A percentile compares a stretch with the other conserved stretches of the same genome.
Evolutionary conservation across 2,888 invertebrate genomes (phyloP).

Genomic region (Thereva nobilitata): DNA sequence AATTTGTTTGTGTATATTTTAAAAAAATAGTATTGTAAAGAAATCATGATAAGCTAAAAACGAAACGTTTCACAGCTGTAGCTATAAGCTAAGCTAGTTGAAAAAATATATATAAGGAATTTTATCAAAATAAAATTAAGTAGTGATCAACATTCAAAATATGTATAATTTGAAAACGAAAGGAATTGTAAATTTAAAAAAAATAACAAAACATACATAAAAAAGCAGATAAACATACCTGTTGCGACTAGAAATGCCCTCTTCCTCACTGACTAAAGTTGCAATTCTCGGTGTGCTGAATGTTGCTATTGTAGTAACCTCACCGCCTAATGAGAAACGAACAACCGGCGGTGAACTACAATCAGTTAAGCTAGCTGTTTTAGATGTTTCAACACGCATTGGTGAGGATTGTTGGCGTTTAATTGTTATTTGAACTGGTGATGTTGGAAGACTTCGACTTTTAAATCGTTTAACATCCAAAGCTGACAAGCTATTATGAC

Average conservation of each 20-base stretch:
- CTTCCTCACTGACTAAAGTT: slow-evolving; percentile 39
- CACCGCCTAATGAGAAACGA: slow-evolving; percentile 44
- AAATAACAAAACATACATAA: neutral
- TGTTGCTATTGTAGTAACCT: slow-evolving; percentile 42
- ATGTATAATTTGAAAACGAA: neutral
- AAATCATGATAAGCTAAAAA: slow-evolving; percentile 2
- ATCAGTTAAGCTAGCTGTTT: slow-evolving; percentile 24
- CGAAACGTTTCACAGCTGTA: neutral
- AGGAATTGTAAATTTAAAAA: neutral
- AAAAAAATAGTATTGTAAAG: neutral
- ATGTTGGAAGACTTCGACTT: slow-evolving; percentile 47
- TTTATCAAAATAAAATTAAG: no score
- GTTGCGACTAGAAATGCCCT: slow-evolving; percentile 41
- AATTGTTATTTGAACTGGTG: slow-evolving; percentile 44
- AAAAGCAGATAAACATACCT: slow-evolving; percentile 38
- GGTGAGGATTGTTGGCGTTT: slow-evolving; percentile 41
- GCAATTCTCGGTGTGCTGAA: slow-evolving; percentile 38
- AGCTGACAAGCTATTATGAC: slow-evolving; percentile 72
- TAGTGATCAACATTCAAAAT: no score
- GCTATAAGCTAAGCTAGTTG: neutral
- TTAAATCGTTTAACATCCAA: slow-evolving; percentile 64
- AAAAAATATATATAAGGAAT: slow-evolving; percentile 7
- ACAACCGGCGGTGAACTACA: slow-evolving; percentile 41
- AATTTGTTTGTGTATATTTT: neutral
- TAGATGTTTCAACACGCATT: slow-evolving; percentile 35